Conservation (phyloP, 2,113 vertebrate species). For the Petroica traversi region DNA sequence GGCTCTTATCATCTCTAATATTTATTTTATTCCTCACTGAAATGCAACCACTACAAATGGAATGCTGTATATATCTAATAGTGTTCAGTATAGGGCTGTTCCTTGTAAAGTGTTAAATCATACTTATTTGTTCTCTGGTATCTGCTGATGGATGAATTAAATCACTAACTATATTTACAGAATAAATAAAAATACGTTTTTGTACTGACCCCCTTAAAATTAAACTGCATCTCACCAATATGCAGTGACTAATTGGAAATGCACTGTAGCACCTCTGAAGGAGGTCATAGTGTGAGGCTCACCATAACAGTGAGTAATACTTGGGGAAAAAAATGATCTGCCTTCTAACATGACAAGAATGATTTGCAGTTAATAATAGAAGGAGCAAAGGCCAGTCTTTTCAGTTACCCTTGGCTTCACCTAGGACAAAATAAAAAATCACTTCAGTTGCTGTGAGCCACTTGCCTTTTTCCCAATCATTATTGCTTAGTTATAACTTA, state of each 20-base stretch:
- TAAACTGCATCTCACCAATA: conserved; percentile 11
- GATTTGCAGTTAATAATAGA: conserved; percentile 78
- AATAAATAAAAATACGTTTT: conserved; percentile 10
- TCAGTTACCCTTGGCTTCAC: conserved; percentile 78
- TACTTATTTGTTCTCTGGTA: background rate
- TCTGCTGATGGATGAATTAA: background rate
- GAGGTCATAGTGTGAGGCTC: conserved; percentile 63
- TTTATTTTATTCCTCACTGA: background rate
- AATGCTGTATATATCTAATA: background rate
- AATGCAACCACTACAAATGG: background rate
- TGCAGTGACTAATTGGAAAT: conserved; percentile 68
- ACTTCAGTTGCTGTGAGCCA: conserved; percentile 61
- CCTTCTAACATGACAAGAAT: conserved; percentile 76
- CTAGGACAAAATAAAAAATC: conserved; percentile 75
- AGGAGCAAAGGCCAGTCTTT: conserved; percentile 69
- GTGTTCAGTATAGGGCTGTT: background rate
- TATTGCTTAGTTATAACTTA: conserved; percentile 74
- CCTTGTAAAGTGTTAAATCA: background rate
- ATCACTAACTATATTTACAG: background rate
- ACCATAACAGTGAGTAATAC: conserved; percentile 68
- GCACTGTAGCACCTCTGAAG: conserved; percentile 52
- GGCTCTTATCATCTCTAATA: background rate
- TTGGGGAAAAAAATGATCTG: conserved; percentile 63
- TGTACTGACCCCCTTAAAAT: conserved; percentile 9
- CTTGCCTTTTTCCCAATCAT: conserved; percentile 68